Base-by-base conservation (phyloP, 2,888 invertebrate species). In the Tachina grossa region DNA sequence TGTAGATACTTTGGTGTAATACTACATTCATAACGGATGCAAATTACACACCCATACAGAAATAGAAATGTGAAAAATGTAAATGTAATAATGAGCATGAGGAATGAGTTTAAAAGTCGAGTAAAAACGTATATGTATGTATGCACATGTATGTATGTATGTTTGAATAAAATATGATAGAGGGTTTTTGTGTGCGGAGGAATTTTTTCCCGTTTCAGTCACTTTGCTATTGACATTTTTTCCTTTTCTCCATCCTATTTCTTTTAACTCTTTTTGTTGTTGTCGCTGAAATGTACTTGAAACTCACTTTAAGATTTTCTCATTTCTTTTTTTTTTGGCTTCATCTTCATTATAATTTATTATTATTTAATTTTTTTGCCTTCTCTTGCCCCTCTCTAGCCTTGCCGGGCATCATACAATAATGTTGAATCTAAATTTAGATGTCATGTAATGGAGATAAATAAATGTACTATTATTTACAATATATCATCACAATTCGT, bases 241-340 rank as follows among this genome's bases (percentile, higher is more conserved):
- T 77, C 16, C 13, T 51, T n/a, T 51, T 1, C 9, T n/a, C 13
- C 14, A 39, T 51, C 53, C 19, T 69, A 53, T 71, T 65, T 22
- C 45, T 65, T 55, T 43, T 53, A 3, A 6, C 43, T 43, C 19
- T 51, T 75, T 81, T 45, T 66, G 51, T 45, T 78, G 43, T 19
- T 45, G 14, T 47, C 16, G 47, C 47, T 79, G 11, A 51, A 63
- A 82, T 65, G 69, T 83, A 57, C 82, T 83, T 77, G 65, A 77
- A 83, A 77, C 47, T 63, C 57, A 71, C 57, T 77, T 83, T 57
- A 71, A 55, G 63, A 51, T 22, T 53, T 75, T 75, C 49, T 76
- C 63, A 47, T 59, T 49, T 45, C 8, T 43, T 9, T 71, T 55
- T 57, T 49, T 45, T 11, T 43, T 13, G 9, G 22, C 45, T 43